Evolutionary conservation across 2,113 vertebrate genomes (phyloP).

Genomic region (Cnemophilus loriae): DNA sequence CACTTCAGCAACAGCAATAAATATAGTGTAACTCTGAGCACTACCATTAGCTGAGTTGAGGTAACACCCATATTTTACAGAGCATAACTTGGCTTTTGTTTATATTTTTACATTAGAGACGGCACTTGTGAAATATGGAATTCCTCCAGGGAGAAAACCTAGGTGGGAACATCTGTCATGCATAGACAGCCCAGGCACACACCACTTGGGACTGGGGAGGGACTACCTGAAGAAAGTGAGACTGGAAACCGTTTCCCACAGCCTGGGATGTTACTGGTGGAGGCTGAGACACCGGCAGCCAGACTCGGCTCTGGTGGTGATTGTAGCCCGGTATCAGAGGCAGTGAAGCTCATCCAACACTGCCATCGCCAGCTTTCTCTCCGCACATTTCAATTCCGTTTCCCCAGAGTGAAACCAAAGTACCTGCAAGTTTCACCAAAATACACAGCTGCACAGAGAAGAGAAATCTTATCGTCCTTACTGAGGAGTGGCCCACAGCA

Average conservation of each 20-base stretch:
- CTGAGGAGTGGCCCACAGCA: neutral
- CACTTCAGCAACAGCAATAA: neutral
- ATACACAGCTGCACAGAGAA: neutral
- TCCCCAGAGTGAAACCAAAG: neutral
- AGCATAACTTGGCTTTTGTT: neutral
- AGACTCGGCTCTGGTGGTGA: neutral
- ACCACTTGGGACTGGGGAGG: fast-evolving
- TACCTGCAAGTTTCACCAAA: neutral
- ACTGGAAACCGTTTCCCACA: neutral
- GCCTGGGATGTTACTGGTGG: neutral
- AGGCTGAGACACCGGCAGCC: neutral
- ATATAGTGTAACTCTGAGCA: neutral
- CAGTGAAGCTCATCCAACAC: neutral
- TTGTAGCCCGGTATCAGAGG: neutral
- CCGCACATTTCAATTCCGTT: neutral
- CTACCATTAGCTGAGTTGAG: neutral
- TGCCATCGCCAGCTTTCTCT: neutral
- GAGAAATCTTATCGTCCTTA: neutral
- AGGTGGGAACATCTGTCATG: neutral
- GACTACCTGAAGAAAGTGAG: neutral
- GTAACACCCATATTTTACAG: neutral
- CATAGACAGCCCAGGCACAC: neutral
- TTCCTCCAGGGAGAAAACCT: neutral
- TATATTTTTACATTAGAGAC: neutral
- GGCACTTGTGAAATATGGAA: neutral